These are phyloP conservation scores for Sipha maydis DNA, from an alignment of 2,888 invertebrate genomes.

Conservation along the genomic window DNA sequence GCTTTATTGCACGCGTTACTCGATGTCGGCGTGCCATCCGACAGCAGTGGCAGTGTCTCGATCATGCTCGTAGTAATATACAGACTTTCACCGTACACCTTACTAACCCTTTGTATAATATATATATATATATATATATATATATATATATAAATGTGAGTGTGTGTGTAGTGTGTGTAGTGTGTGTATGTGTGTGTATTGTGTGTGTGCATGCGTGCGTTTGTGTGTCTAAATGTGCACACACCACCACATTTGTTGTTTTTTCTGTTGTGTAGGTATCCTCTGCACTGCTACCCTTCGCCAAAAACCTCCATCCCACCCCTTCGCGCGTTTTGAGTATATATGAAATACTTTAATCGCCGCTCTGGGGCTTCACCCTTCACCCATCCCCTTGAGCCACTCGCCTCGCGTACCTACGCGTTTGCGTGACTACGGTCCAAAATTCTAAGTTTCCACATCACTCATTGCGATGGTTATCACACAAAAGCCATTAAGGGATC, in stretches of 20 bases:
- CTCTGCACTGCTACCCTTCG: neutral
- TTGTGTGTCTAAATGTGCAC: no score
- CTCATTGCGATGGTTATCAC: slow-evolving; percentile 61
- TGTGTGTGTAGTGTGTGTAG: no score
- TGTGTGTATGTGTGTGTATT: no score
- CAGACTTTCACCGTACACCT: no score
- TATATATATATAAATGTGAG: no score
- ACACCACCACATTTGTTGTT: neutral
- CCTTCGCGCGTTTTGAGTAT: neutral
- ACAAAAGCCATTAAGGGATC: slow-evolving; percentile 62
- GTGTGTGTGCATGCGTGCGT: no score
- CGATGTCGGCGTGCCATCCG: neutral
- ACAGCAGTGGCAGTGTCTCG: neutral
- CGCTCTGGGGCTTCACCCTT: slow-evolving; percentile 6
- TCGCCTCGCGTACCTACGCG: neutral
- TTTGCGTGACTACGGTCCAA: slow-evolving; percentile 51
- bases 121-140: no score
- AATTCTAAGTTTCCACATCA: slow-evolving; percentile 59
- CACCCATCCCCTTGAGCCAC: no score
- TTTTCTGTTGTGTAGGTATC: neutral
- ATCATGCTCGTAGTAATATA: no score
- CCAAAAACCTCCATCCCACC: neutral
- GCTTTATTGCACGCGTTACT: neutral
- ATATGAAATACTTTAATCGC: slow-evolving; percentile 53
- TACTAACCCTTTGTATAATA: no score